Evolutionary conservation across 2,888 invertebrate genomes (phyloP).

Genomic region (Encarsia formosa): DNA sequence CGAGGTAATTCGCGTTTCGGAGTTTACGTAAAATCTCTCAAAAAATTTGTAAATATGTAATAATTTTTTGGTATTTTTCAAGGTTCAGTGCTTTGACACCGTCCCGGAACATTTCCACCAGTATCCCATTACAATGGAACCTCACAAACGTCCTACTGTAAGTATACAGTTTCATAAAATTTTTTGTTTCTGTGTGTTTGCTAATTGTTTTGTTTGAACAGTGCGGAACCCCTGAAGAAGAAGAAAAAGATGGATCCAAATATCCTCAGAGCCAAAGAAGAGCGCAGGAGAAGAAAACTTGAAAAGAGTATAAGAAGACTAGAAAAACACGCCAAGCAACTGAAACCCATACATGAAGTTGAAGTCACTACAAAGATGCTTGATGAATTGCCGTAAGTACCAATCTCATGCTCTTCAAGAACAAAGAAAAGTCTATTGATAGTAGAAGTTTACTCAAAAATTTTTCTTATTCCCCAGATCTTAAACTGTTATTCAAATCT

Average conservation of each 20-base stretch:
- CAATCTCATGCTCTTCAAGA: no score
- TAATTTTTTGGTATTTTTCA: not conserved
- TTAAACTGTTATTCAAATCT: no score
- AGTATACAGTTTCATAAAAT: conserved; percentile 22
- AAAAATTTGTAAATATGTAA: not conserved
- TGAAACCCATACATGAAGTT: conserved; percentile 87
- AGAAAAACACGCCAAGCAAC: conserved; percentile 73
- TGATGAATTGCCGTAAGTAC: no score
- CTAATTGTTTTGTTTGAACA: conserved; percentile 38
- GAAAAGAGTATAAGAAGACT: conserved; percentile 83
- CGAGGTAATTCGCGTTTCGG: conserved; percentile 33
- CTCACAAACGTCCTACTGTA: conserved; percentile 48
- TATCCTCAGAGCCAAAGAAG: conserved; percentile 75
- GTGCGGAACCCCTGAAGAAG: conserved; percentile 86
- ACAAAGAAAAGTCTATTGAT: no score
- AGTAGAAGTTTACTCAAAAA: no score
- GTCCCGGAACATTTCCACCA: conserved; percentile 41
- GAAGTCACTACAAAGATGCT: no score
- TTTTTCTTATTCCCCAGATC: no score
- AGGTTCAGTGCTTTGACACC: conserved; percentile 31
- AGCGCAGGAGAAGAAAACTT: conserved; percentile 73
- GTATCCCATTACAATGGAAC: conserved; percentile 43
- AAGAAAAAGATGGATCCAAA: conserved; percentile 82
- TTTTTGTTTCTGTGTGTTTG: conserved; percentile 5
- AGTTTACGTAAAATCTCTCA: no score